Base-by-base conservation (phyloP, 1,140 invertebrate genomes). In the Manduca sexta region DNA sequence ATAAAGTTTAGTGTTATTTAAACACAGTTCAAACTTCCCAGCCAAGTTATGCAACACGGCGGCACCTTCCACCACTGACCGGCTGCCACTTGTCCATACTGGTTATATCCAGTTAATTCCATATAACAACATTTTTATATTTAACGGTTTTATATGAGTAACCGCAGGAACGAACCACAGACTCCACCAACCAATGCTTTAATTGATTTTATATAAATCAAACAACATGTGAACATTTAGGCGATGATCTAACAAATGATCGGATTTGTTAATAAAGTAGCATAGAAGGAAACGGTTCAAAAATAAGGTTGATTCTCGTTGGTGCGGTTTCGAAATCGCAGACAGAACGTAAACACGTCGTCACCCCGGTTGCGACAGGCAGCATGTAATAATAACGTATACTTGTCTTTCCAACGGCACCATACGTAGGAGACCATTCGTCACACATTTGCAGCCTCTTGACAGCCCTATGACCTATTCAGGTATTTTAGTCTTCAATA, bases 71-170 rank as follows among this genome's bases (percentile, higher is more conserved):
- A 53, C 42, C 58, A 65, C 55, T 43, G 49, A 64, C 46, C 42
- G 52, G 54, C 43, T 46, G 44, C 38, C 40, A 54, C 64, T 54
- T 55, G 64, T 60, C 48, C 35, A 38, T 49, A 69, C 68, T 47
- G 64, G 68, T 69, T 69, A 44, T 51, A 61, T 61, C 65, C 55
- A 64, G 69, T 69, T 75, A 49, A 57, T 63, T 65, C 60, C 39
- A 57, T 61, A 64, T 49, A 61, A 55, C 62, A 49, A 55, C 41
- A 31, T 57, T 56, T n/a, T 61, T 60, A 65, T 65, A 59, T 51
- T 48, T 47, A 56, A 49, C n/a, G 47, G 40, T 45, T 49, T 48
- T 49, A 18, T 30, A 35, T 34, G 35, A 31, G 35, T 29, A 48
- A 34, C 33, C 7, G 33, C 31, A 18, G 2, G 2, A 15, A 14